Evolutionary conservation across 2,113 vertebrate genomes (phyloP), one percentile per base, ranked within the genome.

Genomic region (Cryptomyrus ogoouensis): DNA sequence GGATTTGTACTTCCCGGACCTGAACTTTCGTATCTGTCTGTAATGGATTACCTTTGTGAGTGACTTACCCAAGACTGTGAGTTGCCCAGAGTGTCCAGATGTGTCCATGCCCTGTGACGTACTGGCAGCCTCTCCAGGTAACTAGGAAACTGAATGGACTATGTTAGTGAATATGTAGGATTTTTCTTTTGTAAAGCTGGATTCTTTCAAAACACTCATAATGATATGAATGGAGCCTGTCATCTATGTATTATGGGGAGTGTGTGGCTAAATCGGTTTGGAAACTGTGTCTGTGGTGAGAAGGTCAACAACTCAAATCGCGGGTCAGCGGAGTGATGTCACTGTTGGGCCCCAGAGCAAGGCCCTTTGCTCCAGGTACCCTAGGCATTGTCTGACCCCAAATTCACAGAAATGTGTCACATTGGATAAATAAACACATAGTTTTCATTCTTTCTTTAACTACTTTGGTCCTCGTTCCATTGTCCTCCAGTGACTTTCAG

Each of bases 401-500:
- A 24, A 12, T 70, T 83, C 42, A 83, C 39, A 7, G 8, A 39
- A 19, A 42, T 17, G 3, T 39, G 31, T 35, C 17, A 39, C 62
- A 3, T 31, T 31, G n/a, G n/a, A 70, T 13, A 70, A 31, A 70
- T 70, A 12, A 70, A 42, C 19, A 19, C 77, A 42, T 42, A 39
- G 5, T 83, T 44, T 24, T 83, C 15, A 39, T 8, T 21, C 49
- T 50, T 19, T 53, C 49, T 52, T 53, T 52, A 27, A 5, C 85
- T 74, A 24, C 77, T n/a, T 10, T 74, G 35, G 19, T 83, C 47
- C 31, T 46, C 24, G 24, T 62, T 2, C 17, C 35, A 27, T 3
- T 27, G 31, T 80, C 47, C 47, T 88, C 35, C 10, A 31, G 46
- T 88, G 85, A 90, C 85, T 80, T 88, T 90, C 47, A 80, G 27